Conservation (phyloP, 2,888 invertebrate genomes). For the Auanema sp. region DNA sequence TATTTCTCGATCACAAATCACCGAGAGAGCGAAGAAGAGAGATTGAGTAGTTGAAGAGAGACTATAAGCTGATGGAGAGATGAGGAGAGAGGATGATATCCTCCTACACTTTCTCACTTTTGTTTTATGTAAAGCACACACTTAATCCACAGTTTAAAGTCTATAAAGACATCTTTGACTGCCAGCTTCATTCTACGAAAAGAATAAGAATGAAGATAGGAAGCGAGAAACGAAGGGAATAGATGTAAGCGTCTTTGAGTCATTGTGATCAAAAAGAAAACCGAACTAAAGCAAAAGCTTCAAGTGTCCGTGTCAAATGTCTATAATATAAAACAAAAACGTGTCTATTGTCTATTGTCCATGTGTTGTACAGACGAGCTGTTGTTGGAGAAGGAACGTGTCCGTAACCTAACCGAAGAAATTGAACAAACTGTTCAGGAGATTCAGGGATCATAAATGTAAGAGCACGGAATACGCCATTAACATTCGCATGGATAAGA, state of each 20-base stretch:
- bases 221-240: neutral
- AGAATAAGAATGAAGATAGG: neutral
- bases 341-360: neutral
- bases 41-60: no score
- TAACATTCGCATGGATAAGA: neutral
- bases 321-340: neutral
- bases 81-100: no score
- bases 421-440: constrained; percentile 65
- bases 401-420: constrained; percentile 63
- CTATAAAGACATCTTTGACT: neutral
- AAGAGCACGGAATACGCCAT: neutral
- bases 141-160: no score
- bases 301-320: neutral
- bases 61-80: no score
- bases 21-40: no score
- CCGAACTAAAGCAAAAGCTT: no score
- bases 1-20: no score
- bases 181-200: neutral
- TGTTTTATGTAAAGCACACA: no score
- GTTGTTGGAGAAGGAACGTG: constrained; percentile 64
- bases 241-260: neutral
- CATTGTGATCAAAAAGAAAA: constrained; percentile 1
- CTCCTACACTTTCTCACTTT: no score
- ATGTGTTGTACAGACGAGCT: constrained; percentile 65
- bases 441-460: constrained; percentile 64